Evolutionary conservation across 2,888 invertebrate genomes (phyloP).

Genomic region (Lasiommata megera): DNA sequence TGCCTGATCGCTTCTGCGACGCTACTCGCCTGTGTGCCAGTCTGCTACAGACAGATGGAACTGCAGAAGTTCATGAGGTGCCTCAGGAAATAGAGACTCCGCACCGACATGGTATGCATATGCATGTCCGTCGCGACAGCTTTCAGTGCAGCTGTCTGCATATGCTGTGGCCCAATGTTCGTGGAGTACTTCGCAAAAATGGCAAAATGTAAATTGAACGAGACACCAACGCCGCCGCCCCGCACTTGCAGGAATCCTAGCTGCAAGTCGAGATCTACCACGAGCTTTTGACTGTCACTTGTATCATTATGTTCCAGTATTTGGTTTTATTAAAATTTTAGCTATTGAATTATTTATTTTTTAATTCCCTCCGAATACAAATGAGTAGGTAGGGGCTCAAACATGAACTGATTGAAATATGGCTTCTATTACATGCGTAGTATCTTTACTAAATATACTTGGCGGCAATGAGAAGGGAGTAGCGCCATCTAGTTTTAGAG

Average conservation of each 20-base stretch:
- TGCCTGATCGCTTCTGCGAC: conserved; percentile 66
- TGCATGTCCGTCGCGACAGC: conserved; percentile 53
- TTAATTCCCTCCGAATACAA: too few relatives aligned
- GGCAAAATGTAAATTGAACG: conserved; percentile 18
- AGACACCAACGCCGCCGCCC: neutral
- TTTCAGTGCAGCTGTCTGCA: conserved; percentile 47
- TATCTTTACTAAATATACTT: too few relatives aligned
- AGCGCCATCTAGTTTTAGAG: too few relatives aligned
- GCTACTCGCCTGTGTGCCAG: conserved; percentile 64
- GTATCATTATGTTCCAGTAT: neutral
- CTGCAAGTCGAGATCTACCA: conserved; percentile 43
- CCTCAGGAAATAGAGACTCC: conserved; percentile 45
- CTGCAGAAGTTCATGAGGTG: conserved; percentile 57
- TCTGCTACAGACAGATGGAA: conserved; percentile 59
- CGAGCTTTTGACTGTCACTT: conserved; percentile 7
- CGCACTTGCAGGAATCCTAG: conserved; percentile 48
- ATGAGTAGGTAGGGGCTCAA: too few relatives aligned
- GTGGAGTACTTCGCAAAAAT: conserved; percentile 42
- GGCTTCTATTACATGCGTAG: too few relatives aligned
- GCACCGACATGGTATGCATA: conserved; percentile 48
- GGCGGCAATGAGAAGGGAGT: too few relatives aligned
- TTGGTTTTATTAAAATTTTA: neutral
- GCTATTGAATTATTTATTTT: neutral
- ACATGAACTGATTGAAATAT: too few relatives aligned
- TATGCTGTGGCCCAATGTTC: conserved; percentile 52